These are phyloP conservation scores for Henricia sp. DNA, from an alignment of 53 echinoderm and acorn worm species.

Conservation along the genomic window DNA sequence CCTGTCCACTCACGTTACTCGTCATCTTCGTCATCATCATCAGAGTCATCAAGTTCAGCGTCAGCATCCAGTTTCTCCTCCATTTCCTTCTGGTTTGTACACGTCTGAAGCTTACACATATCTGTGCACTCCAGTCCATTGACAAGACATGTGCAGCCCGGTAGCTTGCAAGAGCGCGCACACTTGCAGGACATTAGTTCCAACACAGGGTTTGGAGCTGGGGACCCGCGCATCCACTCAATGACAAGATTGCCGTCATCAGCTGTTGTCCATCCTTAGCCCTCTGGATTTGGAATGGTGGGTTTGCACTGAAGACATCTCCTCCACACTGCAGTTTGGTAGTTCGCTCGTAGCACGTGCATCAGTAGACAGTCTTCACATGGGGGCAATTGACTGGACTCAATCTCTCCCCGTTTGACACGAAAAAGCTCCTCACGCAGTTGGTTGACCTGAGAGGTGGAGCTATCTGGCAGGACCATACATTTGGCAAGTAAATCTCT, in stretches of 20 bases:
- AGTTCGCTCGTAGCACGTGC: conserved; percentile 36
- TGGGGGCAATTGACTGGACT: conserved; percentile 49
- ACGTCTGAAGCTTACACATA: conserved; percentile 20
- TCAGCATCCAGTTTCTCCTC: too few relatives aligned
- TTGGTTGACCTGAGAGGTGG: conserved; percentile 29
- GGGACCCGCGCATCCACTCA: conserved; percentile 57
- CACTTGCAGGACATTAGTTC: conserved; percentile 61
- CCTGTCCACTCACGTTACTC: too few relatives aligned
- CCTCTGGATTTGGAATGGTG: conserved; percentile 32
- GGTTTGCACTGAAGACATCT: conserved; percentile 30
- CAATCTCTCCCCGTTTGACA: conserved; percentile 53
- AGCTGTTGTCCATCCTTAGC: conserved; percentile 21
- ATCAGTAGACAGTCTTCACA: conserved; percentile 41
- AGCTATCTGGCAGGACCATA: neutral
- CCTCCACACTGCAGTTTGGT: conserved; percentile 56
- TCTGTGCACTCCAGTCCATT: conserved; percentile 45
- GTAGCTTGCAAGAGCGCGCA: conserved; percentile 51
- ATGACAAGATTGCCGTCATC: conserved; percentile 33
- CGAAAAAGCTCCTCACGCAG: conserved; percentile 35
- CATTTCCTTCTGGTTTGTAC: neutral
- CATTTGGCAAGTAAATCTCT: conserved; percentile 52
- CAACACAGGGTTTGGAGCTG: conserved; percentile 63
- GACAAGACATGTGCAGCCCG: conserved; percentile 52
- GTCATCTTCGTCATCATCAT: too few relatives aligned
- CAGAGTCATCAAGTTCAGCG: too few relatives aligned